Percentiles rank a stretch among this genome's conserved stretches.
These are phyloP conservation scores for Enchytraeus crypticus DNA, from an alignment of 2,888 invertebrate species.

Conservation along the genomic window DNA sequence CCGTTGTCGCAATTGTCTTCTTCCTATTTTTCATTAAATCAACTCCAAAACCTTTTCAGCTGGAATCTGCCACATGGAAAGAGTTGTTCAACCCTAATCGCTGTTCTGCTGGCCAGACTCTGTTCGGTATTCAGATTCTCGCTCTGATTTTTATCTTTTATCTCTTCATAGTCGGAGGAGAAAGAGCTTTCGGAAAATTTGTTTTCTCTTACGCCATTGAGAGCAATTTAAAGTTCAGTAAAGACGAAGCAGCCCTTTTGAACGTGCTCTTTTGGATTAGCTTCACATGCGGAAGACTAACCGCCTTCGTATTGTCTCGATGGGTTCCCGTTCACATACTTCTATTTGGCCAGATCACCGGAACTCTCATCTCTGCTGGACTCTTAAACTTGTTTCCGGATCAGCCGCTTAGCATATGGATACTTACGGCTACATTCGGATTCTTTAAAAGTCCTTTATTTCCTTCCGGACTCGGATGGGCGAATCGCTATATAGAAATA, in stretches of 20 bases:
- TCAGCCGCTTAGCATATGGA: slow-evolving; percentile 27
- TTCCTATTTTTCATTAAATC: slow-evolving; percentile 23
- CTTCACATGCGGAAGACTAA: slow-evolving; percentile 29
- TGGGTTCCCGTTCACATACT: slow-evolving; percentile 29
- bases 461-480: slow-evolving; percentile 33
- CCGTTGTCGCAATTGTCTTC: slow-evolving; percentile 23
- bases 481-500: slow-evolving; percentile 30
- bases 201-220: slow-evolving; percentile 33
- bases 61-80: not conserved
- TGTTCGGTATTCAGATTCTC: slow-evolving; percentile 28
- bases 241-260: slow-evolving; percentile 28
- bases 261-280: slow-evolving; percentile 33
- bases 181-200: slow-evolving; percentile 32
- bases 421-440: slow-evolving; percentile 27
- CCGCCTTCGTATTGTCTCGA: slow-evolving; percentile 28
- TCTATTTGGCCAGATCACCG: slow-evolving; percentile 26
- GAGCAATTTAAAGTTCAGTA: slow-evolving; percentile 27
- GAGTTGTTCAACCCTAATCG: slow-evolving; percentile 13
- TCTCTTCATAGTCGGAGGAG: slow-evolving; percentile 31
- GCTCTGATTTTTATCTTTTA: slow-evolving; percentile 28
- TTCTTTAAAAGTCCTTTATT: slow-evolving; percentile 30
- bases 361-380: slow-evolving; percentile 22
- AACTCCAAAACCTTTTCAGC: not conserved
- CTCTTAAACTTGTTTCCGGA: slow-evolving; percentile 28
- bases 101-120: slow-evolving; percentile 27